A percentile compares a stretch with the other conserved stretches of the same genome.
Conservation (phyloP, 1,140 invertebrate species). For the Drosophila nikananu region DNA sequence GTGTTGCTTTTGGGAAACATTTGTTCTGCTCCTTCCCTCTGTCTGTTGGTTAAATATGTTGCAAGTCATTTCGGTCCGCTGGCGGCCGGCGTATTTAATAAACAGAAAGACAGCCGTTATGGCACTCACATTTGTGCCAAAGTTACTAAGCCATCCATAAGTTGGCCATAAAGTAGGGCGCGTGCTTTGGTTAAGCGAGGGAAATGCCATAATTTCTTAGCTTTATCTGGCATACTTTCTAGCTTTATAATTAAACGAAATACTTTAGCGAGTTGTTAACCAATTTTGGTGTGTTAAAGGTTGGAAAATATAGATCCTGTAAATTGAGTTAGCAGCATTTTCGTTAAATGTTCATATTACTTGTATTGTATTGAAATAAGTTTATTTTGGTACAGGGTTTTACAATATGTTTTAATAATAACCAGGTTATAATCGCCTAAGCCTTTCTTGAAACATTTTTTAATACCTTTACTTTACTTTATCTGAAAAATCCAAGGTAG, state of each 20-base stretch:
- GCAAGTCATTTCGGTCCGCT: slow-evolving; percentile 47
- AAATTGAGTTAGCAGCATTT: too few species aligned
- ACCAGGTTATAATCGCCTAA: too few species aligned
- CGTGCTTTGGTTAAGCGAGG: slow-evolving; percentile 1
- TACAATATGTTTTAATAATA: too few species aligned
- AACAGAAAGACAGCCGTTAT: slow-evolving; percentile 53
- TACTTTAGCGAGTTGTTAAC: not conserved
- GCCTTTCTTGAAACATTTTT: too few species aligned
- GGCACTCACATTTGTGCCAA: slow-evolving; percentile 60
- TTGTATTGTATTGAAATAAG: too few species aligned
- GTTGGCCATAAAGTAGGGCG: slow-evolving; percentile 33
- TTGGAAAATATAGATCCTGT: too few species aligned
- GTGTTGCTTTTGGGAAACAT: slow-evolving; percentile 47
- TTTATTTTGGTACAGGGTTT: too few species aligned
- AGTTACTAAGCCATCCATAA: slow-evolving; percentile 70
- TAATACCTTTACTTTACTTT: too few species aligned
- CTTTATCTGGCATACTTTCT: slow-evolving; percentile 22
- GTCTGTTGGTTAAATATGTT: slow-evolving; percentile 65
- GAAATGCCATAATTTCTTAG: slow-evolving; percentile 10
- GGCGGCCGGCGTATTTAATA: slow-evolving; percentile 68
- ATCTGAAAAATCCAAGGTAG: too few species aligned
- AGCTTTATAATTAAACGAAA: slow-evolving; percentile 5
- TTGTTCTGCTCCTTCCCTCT: slow-evolving; percentile 21
- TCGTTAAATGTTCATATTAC: too few species aligned
- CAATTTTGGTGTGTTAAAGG: too few species aligned